phyloP scores from a whole-genome alignment of 2,888 invertebrate species.

The Drosophila mettleri region DNA sequence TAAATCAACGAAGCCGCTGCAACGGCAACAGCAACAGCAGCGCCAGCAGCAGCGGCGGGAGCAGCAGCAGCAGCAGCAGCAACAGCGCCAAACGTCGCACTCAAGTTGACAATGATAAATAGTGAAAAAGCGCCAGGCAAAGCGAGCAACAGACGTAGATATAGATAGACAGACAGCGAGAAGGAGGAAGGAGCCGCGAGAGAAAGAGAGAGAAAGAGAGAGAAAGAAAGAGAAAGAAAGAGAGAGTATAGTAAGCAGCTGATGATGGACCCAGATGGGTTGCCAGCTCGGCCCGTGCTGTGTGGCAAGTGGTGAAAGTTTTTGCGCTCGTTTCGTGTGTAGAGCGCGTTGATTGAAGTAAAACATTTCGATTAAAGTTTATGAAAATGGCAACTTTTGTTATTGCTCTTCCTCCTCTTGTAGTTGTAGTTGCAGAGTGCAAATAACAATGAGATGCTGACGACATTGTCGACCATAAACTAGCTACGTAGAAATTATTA shows the following conservation, averaged over 20 bases:
- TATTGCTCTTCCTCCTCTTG: conserved; percentile 23
- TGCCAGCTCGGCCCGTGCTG: conserved; percentile 36
- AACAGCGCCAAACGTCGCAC: conserved; percentile 79
- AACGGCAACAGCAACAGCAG: conserved; percentile 18
- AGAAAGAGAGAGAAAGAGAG: not conserved
- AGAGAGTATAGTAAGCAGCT: conserved; percentile 8
- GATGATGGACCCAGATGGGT: conserved; percentile 46
- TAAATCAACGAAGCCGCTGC: conserved; percentile 71
- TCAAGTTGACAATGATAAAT: conserved; percentile 81
- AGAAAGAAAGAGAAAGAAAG: not conserved
- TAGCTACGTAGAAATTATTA: conserved; percentile 72
- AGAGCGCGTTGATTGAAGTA: conserved; percentile 75
- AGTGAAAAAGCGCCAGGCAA: conserved; percentile 78
- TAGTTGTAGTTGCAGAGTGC: conserved; percentile 42
- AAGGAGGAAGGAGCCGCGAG: not conserved
- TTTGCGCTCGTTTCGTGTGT: conserved; percentile 54
- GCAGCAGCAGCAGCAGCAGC: conserved; percentile 40
- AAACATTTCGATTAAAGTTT: conserved; percentile 81
- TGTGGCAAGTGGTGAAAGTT: conserved; percentile 77
- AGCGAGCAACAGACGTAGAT: conserved; percentile 52
- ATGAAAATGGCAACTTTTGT: conserved; percentile 74
- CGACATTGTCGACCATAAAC: conserved; percentile 67
- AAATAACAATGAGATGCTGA: conserved; percentile 58
- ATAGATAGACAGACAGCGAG: conserved; percentile 22
- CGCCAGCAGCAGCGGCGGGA: conserved; percentile 28